Conservation (phyloP, 1,140 invertebrate species). For the Tetragonula clypearis region DNA sequence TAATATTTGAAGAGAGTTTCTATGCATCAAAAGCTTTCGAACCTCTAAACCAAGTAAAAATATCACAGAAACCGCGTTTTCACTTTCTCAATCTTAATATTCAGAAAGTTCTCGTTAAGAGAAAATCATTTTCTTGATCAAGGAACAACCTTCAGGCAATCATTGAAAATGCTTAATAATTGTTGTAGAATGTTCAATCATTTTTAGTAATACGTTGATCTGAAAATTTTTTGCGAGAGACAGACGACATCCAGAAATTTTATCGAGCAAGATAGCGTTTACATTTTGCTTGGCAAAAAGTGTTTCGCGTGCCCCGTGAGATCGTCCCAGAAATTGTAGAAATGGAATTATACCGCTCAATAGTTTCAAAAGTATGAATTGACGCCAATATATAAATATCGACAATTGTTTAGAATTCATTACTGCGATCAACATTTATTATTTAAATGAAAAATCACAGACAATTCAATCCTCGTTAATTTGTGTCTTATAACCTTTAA, state of each 20-base stretch:
- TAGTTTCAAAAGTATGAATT: not conserved
- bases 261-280: not conserved
- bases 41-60: no score
- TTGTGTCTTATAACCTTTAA: no score
- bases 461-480: no score
- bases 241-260: not conserved
- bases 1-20: no score
- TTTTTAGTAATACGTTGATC: not conserved
- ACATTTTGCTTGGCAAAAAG: conserved; percentile 19
- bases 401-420: not conserved
- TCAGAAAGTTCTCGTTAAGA: no score
- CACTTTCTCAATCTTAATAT: no score
- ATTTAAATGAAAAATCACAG: not conserved
- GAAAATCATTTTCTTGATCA: no score
- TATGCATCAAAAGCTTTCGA: no score
- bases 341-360: not conserved
- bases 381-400: not conserved
- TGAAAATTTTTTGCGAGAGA: not conserved
- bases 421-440: not conserved
- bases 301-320: conserved; percentile 20
- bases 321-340: not conserved
- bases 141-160: not conserved
- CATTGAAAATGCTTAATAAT: not conserved
- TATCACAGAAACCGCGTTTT: no score
- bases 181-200: accelerated